phyloP scores from a whole-genome alignment of 2,888 invertebrate genomes.

The Tryphoninae sp. region DNA sequence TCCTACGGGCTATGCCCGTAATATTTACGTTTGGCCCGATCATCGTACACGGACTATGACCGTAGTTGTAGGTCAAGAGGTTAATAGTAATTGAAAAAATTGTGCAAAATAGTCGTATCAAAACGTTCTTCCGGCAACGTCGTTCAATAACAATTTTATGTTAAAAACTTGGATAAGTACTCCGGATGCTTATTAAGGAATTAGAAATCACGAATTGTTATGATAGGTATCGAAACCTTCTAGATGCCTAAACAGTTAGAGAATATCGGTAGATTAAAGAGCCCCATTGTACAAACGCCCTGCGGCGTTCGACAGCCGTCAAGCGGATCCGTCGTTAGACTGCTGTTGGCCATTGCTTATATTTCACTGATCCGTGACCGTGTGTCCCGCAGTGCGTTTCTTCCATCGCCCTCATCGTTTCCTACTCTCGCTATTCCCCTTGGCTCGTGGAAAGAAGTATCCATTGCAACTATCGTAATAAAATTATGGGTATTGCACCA shows the following conservation, averaged over 20 bases:
- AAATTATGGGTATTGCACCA: conserved; percentile 59
- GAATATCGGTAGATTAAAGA: not conserved
- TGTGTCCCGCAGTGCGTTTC: conserved; percentile 50
- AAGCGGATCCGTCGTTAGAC: conserved; percentile 57
- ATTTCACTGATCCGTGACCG: conserved; percentile 53
- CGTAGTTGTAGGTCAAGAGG: too few relatives aligned
- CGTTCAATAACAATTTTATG: not conserved
- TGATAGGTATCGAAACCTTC: not conserved
- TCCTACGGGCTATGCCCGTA: too few relatives aligned
- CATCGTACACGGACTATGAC: too few relatives aligned
- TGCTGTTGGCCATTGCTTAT: conserved; percentile 48
- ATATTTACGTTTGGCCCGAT: too few relatives aligned
- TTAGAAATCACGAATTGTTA: conserved; percentile 30
- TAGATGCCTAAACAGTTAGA: not conserved
- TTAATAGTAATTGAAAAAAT: too few relatives aligned
- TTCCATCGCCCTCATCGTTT: conserved; percentile 38
- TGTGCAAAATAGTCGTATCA: too few relatives aligned
- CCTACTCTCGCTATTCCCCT: conserved; percentile 13
- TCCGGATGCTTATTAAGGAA: conserved; percentile 17
- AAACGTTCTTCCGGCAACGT: too few relatives aligned
- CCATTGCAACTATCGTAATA: conserved; percentile 59
- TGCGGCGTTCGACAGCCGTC: conserved; percentile 61
- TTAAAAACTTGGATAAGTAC: not conserved
- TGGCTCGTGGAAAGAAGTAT: conserved; percentile 26
- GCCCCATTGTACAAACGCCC: conserved; percentile 50